These are phyloP conservation scores for Anastatus disparis DNA, from an alignment of 1,140 invertebrate genomes.

Conservation along the genomic window DNA sequence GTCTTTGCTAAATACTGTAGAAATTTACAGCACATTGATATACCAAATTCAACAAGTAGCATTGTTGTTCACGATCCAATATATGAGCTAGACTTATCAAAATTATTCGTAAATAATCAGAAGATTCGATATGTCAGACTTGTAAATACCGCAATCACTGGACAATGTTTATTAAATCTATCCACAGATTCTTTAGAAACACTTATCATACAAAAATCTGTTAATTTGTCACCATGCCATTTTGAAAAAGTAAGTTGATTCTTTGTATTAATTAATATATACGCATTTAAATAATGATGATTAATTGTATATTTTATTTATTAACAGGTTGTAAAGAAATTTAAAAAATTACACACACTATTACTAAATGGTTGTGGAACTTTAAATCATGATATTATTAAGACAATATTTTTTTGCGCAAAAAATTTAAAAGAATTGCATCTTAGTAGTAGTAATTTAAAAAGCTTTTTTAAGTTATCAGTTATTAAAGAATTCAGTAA, in stretches of 20 bases:
- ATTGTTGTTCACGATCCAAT: slow-evolving; percentile 45
- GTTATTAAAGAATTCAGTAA: too few species aligned
- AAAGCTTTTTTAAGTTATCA: too few species aligned
- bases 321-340: too few species aligned
- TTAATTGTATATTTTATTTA: too few species aligned
- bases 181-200: slow-evolving; percentile 51
- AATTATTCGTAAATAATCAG: slow-evolving; percentile 53
- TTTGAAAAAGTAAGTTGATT: slow-evolving; percentile 53
- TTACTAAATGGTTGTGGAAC: too few species aligned
- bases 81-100: slow-evolving; percentile 57
- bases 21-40: slow-evolving; percentile 56
- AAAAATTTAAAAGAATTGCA: too few species aligned
- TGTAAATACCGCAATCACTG: slow-evolving; percentile 44
- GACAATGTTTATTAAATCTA: slow-evolving; percentile 51
- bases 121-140: slow-evolving; percentile 53
- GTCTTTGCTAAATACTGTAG: slow-evolving; percentile 57
- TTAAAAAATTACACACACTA: too few species aligned
- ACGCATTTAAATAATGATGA: too few species aligned
- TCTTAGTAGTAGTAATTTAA: too few species aligned
- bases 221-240: slow-evolving; percentile 41
- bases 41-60: slow-evolving; percentile 52
- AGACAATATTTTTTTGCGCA: too few species aligned
- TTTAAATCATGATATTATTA: too few species aligned
- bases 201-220: slow-evolving; percentile 49
- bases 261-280: too few species aligned